phyloP scores from a whole-genome alignment of 2,888 invertebrate genomes.

The Trachelus stipa region DNA sequence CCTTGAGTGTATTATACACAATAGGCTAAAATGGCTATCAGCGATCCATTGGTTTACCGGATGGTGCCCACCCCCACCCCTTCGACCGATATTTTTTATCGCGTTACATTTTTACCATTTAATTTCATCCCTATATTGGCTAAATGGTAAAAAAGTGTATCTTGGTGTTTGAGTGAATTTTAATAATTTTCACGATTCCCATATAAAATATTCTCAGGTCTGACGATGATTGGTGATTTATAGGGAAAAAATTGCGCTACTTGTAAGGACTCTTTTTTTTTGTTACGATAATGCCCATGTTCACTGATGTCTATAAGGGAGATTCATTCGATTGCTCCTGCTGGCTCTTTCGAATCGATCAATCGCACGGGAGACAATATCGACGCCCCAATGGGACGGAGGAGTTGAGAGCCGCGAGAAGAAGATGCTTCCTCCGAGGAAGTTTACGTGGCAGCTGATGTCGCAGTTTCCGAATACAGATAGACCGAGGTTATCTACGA shows the following conservation, averaged over 20 bases:
- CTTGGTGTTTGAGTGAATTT: background rate
- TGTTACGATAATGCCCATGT: background rate
- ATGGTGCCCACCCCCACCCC: background rate
- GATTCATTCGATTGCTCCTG: background rate
- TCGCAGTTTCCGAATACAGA: background rate
- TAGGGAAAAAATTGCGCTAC: background rate
- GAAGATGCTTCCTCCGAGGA: background rate
- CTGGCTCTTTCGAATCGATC: background rate
- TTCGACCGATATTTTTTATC: background rate
- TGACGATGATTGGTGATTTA: background rate
- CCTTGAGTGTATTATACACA: conserved; percentile 35
- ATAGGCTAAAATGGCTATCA: conserved; percentile 25
- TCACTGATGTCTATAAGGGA: background rate
- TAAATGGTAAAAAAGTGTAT: background rate
- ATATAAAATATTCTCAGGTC: background rate
- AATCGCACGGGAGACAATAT: background rate
- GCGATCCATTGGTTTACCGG: conserved; percentile 16
- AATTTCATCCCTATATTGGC: background rate
- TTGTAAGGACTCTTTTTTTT: background rate
- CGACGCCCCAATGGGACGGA: background rate
- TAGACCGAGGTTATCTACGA: background rate
- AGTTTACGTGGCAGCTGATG: background rate
- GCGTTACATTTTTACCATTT: background rate
- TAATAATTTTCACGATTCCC: background rate
- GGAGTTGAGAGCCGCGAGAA: background rate